Base-by-base conservation (phyloP, 2,113 vertebrate species). In the Melanerpes aurifrons region DNA sequence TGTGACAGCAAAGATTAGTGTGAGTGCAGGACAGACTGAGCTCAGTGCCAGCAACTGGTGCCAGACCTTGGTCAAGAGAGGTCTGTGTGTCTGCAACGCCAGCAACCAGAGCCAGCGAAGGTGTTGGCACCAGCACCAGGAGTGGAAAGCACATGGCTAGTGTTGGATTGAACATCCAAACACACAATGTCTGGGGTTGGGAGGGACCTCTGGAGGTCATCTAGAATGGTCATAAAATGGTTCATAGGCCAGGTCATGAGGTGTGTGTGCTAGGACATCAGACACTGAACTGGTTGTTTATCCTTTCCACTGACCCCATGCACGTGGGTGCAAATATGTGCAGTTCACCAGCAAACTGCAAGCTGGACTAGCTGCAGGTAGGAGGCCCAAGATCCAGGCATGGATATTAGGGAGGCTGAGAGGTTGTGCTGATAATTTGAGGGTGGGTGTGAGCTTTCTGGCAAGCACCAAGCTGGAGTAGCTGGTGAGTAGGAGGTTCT, bases 41-140 rank as follows among this genome's bases (percentile, higher is more conserved):
- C 37, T 15, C 21, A 8, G 21, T 12, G 26, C 11, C 54, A 73
- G 25, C 31, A 59, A 43, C 28, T 17, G 43, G 24, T 80, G 17
- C 29, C 35, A 67, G 45, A 37, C 16, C 14, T 74, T 1, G 2
- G 31, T 15, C 3, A 5, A 61, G 61, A 17, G 31, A 7, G 20
- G 25, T 31, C 61, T 2, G 0, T 15, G 53, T 35, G 45, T 31
- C 59, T 61, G 25, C 45, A 26, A 11, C 20, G 53, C 12, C 50
- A 66, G 40, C 3, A 0, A 37, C 26, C 1, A 2, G 26, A 63
- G 8, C 2, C 1, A 54, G 26, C 13, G n/a, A 57, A 22, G n/a
- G 25, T 45, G n/a, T 57, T 2, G 6, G n/a, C 35, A 31, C 25
- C 4, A 2, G 25, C 13, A 47, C 31, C 17, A 37, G 21, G 58